phyloP scores from a whole-genome alignment of 2,113 vertebrate genomes.

The Tangachromis dhanisi region DNA sequence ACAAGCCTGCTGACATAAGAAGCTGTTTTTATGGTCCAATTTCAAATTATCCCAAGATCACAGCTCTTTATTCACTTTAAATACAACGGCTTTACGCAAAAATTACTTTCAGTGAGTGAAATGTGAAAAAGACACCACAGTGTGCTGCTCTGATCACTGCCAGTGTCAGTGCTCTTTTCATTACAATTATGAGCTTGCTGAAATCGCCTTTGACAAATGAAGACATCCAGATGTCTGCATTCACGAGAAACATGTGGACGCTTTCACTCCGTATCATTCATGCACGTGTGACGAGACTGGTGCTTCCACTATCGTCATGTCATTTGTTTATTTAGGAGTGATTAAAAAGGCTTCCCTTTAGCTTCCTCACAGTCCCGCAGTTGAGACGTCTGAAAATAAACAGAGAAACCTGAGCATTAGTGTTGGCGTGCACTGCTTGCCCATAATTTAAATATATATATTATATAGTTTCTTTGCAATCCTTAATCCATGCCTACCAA shows the following conservation, averaged over 20 bases:
- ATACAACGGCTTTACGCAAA: neutral
- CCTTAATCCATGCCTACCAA: neutral
- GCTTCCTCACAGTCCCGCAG: neutral
- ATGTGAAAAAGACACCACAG: neutral
- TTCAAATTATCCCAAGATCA: slow-evolving; percentile 5
- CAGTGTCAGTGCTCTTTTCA: neutral
- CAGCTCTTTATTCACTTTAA: neutral
- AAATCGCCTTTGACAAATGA: slow-evolving; percentile 60
- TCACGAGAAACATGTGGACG: slow-evolving; percentile 33
- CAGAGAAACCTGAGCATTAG: neutral
- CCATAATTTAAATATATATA: neutral
- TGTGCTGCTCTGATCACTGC: neutral
- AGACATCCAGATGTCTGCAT: slow-evolving; percentile 48
- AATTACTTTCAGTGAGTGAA: neutral
- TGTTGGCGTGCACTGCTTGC: neutral
- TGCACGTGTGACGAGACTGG: neutral
- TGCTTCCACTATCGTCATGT: neutral
- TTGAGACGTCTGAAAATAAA: neutral
- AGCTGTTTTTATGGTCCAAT: neutral
- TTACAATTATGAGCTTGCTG: neutral
- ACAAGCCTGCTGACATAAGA: neutral
- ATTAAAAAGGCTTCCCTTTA: slow-evolving; percentile 17
- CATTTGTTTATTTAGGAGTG: slow-evolving; percentile 30
- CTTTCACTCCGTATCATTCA: neutral
- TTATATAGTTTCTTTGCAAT: neutral